Conservation (phyloP, 2,797 vertebrate species). For the Sebastes taczanowskii region DNA sequence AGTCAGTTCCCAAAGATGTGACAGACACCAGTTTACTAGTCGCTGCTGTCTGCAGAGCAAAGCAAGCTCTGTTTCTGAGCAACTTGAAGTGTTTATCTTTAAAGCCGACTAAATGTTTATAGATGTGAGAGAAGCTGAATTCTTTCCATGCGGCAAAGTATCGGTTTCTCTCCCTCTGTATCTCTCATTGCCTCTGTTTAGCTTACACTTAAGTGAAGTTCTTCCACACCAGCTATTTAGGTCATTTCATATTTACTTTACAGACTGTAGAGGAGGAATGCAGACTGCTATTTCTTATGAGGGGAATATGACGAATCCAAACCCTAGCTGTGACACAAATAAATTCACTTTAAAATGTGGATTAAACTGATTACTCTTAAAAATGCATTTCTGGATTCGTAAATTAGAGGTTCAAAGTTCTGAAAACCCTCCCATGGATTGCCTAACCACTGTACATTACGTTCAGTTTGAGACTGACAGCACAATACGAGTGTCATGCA, state of each 20-base stretch:
- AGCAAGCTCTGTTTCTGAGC: constrained; percentile 34
- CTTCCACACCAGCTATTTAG: neutral
- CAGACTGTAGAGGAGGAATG: neutral
- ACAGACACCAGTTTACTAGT: neutral
- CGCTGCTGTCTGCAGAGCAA: constrained; percentile 11
- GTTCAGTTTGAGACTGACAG: constrained; percentile 1
- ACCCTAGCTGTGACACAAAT: neutral
- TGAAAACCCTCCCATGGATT: neutral
- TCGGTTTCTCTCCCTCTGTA: neutral
- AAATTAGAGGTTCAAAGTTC: neutral
- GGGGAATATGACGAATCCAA: neutral
- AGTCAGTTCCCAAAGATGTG: neutral
- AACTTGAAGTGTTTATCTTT: constrained; percentile 65
- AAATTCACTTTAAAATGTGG: neutral
- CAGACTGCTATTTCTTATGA: neutral
- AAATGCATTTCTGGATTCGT: neutral
- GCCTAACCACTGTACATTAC: neutral
- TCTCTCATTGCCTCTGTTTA: constrained; percentile 13
- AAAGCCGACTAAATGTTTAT: constrained; percentile 57
- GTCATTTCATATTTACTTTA: neutral
- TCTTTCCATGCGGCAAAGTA: constrained; percentile 44
- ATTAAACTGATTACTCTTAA: neutral
- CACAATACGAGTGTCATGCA: constrained; percentile 1
- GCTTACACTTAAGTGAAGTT: neutral
- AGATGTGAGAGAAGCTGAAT: constrained; percentile 43